Conservation (phyloP, 2,797 vertebrate genomes). For the Poeciliopsis gracilis region DNA sequence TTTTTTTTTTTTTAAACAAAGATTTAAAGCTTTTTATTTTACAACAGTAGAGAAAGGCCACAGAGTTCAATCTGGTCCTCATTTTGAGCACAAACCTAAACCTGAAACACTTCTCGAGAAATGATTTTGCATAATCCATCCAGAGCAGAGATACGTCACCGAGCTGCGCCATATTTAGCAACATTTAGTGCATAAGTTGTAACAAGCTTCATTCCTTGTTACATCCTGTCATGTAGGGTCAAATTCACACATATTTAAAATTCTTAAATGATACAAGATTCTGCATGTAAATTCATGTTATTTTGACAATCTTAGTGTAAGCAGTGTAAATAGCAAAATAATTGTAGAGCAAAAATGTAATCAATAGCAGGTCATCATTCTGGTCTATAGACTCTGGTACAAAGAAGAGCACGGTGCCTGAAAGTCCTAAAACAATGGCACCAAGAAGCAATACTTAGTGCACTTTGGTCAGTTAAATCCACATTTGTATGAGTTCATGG, state of each 20-base stretch:
- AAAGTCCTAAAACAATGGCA: not conserved
- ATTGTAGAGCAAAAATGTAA: not conserved
- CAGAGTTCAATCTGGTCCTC: not conserved
- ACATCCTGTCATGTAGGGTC: not conserved
- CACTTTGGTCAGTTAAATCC: not conserved
- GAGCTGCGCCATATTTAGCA: not conserved
- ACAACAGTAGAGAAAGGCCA: not conserved
- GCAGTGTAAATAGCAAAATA: not conserved
- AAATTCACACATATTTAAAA: not conserved
- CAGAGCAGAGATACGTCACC: too few relatives aligned
- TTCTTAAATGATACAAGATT: not conserved
- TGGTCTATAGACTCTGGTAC: too few relatives aligned
- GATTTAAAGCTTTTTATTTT: not conserved
- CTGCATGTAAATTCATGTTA: not conserved
- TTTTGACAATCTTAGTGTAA: not conserved
- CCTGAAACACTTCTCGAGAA: not conserved
- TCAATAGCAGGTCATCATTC: not conserved
- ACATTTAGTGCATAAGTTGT: not conserved
- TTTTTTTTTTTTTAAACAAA: not conserved
- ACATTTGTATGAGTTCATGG: not conserved
- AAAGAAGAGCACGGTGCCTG: not conserved
- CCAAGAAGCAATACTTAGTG: not conserved
- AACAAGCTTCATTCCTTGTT: not conserved
- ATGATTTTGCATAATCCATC: not conserved
- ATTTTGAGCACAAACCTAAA: not conserved